Evolutionary conservation across 2,797 vertebrate genomes (phyloP), one percentile per base, ranked within the genome.

Genomic region (Epinephelus awoara): DNA sequence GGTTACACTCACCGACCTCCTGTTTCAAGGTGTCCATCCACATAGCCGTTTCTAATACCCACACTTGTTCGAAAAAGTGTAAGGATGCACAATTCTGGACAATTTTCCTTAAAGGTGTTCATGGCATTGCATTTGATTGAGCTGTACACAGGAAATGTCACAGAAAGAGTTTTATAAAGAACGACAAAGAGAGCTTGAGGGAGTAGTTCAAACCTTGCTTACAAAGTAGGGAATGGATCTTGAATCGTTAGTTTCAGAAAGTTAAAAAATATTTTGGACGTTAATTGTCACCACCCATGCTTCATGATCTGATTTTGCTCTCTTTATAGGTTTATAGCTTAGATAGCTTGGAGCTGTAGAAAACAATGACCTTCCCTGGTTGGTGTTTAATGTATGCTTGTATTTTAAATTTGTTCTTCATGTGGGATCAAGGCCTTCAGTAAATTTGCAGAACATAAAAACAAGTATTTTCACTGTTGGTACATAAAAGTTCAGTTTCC

Each of bases 381-480:
- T 57, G 23, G 23, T n/a, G 67, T 63, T 69, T 42, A 65, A 42
- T 29, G 10, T 34, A 18, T 50, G 44, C 50, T 63, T 55, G 25
- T 17, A 27, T 55, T 54, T 49, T 12, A 58, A 67, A 38, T 47
- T 4, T 62, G 9, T 57, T 4, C 51, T 40, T 40, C 2, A 11
- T n/a, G 58, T 49, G 42, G 42, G 1, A 40, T 49, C 2, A 11
- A 63, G 51, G n/a, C 7, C 10, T 62, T 17, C 25, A n/a, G 17
- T 73, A 55, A 49, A 72, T 54, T 29, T 40, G 14, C 13, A 1
- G 6, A 40, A 51, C 5, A 47, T 27, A 40, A 49, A 55, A 49
- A 44, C 4, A 34, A 11, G 38, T 52, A 51, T 65, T 66, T 70
- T 66, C 38, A 57, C 44, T 51, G 54, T 34, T 71, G 54, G 25